Evolutionary conservation across 2,888 invertebrate species (phyloP).

Genomic region (Lacanobia oleracea): DNA sequence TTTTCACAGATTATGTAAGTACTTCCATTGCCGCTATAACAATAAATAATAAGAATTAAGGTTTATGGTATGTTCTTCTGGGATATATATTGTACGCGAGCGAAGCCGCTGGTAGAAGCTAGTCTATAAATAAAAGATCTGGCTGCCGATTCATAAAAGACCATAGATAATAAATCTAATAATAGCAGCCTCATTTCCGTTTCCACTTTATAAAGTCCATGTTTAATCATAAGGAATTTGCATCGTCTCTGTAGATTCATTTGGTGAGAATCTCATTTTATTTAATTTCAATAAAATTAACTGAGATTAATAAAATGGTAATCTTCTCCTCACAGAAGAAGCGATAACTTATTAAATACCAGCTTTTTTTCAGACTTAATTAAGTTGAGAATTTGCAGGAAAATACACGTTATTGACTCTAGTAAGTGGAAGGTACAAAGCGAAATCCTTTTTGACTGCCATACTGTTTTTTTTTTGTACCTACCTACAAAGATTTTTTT

Average conservation of each 20-base stretch:
- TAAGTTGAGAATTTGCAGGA: slow-evolving; percentile 16
- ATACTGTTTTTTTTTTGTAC: neutral
- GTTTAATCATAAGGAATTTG: slow-evolving; percentile 59
- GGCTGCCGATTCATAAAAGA: neutral
- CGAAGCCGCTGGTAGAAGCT: neutral
- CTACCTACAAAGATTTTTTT: neutral
- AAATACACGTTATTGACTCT: slow-evolving; percentile 31
- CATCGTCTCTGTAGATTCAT: slow-evolving; percentile 46
- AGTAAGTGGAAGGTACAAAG: neutral
- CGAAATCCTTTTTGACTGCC: neutral
- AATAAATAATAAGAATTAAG: too few species aligned
- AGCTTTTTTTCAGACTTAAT: slow-evolving; percentile 37
- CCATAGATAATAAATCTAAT: slow-evolving; percentile 1
- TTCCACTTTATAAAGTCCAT: slow-evolving; percentile 33
- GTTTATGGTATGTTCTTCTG: too few species aligned
- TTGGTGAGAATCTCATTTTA: slow-evolving; percentile 66
- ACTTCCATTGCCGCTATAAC: too few species aligned
- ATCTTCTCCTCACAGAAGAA: slow-evolving; percentile 65
- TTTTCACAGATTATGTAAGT: too few species aligned
- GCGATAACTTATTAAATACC: slow-evolving; percentile 66
- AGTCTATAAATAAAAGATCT: neutral
- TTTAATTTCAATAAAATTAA: slow-evolving; percentile 82
- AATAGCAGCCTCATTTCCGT: slow-evolving; percentile 4
- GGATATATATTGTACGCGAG: too few species aligned
- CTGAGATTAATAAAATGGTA: slow-evolving; percentile 84